A percentile compares a stretch with the other conserved stretches of the same genome.
These are phyloP conservation scores for Pangasianodon gigas DNA, from an alignment of 2,113 vertebrate species.

Conservation along the genomic window DNA sequence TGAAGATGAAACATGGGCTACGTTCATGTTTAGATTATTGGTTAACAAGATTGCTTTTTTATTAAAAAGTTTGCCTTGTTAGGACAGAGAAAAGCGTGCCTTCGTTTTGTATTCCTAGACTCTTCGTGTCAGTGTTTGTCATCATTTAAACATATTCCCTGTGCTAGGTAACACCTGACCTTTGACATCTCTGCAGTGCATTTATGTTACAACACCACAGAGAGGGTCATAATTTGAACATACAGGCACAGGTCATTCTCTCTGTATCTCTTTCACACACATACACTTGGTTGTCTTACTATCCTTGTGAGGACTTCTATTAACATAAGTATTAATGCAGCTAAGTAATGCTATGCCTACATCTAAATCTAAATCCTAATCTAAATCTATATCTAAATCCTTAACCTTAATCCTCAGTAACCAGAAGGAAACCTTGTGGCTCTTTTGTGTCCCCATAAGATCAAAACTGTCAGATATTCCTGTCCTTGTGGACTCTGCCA, in stretches of 20 bases:
- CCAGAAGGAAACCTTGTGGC: background rate
- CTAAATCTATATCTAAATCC: no score
- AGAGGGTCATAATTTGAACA: slow-evolving; percentile 68
- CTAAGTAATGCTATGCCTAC: background rate
- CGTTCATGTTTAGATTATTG: background rate
- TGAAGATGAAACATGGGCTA: slow-evolving; percentile 36
- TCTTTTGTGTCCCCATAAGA: background rate
- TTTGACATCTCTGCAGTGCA: slow-evolving; percentile 53
- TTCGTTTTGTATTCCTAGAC: background rate
- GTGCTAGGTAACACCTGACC: slow-evolving; percentile 70
- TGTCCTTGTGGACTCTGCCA: background rate
- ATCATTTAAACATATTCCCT: slow-evolving; percentile 68
- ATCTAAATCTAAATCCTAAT: background rate
- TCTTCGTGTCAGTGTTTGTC: slow-evolving; percentile 60
- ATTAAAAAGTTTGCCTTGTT: background rate
- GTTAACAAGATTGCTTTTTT: background rate
- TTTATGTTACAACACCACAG: slow-evolving; percentile 65
- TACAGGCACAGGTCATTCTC: background rate
- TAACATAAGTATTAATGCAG: background rate
- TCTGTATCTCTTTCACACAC: background rate
- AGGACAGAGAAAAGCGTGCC: background rate
- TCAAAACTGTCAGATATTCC: background rate
- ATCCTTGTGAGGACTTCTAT: background rate
- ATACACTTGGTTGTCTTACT: background rate
- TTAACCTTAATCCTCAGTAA: background rate